phyloP scores from a whole-genome alignment of 2,113 vertebrate species.

The Corvus cornix region DNA sequence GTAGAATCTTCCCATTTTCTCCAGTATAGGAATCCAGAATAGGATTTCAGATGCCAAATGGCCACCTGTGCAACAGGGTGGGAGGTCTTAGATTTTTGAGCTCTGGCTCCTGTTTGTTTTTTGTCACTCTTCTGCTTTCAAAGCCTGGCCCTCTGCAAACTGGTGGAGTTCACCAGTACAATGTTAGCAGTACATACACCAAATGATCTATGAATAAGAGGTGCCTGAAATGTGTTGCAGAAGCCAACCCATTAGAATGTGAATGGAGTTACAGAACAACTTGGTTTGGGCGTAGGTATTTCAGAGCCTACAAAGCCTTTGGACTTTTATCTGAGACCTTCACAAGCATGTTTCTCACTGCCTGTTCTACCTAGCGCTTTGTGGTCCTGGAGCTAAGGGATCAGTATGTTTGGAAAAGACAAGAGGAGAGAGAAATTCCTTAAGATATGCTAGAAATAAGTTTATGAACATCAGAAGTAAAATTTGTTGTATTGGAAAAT shows the following conservation, averaged over 20 bases:
- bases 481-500: neutral
- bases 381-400: neutral
- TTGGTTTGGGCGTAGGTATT: neutral
- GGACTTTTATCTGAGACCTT: neutral
- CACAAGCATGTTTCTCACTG: neutral
- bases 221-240: neutral
- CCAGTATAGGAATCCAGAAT: neutral
- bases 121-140: constrained; percentile 44
- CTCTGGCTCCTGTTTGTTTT: constrained; percentile 40
- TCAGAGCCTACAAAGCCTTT: neutral
- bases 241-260: neutral
- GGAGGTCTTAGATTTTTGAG: constrained; percentile 16
- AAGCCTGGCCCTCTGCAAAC: constrained; percentile 24
- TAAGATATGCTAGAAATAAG: neutral
- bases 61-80: neutral
- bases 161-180: neutral
- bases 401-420: neutral
- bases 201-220: neutral
- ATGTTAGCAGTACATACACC: neutral
- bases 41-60: neutral
- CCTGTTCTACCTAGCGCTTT: neutral
- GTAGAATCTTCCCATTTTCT: neutral
- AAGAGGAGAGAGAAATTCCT: neutral
- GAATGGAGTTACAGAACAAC: neutral
- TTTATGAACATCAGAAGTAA: neutral